A percentile compares a stretch with the other conserved stretches of the same genome.
These are phyloP conservation scores for Anoplius nigerrimus DNA, from an alignment of 2,888 invertebrate genomes.

Conservation along the genomic window DNA sequence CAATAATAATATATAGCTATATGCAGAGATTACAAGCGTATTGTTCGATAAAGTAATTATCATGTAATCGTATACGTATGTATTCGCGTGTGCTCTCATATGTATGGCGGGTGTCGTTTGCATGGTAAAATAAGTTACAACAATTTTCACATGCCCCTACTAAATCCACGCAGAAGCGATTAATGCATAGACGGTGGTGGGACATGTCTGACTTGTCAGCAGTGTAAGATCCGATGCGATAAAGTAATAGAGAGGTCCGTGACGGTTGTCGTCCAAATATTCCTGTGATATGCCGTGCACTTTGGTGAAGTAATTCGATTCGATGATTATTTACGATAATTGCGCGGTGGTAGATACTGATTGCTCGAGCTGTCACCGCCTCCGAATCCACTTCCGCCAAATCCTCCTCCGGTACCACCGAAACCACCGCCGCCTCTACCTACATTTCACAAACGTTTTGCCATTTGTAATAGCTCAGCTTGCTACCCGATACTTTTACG, in stretches of 20 bases:
- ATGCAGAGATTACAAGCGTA: conserved; percentile 45
- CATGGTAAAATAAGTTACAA: too few species aligned
- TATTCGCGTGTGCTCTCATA: conserved; percentile 25
- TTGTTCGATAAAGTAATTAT: conserved; percentile 34
- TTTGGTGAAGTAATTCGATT: conserved; percentile 27
- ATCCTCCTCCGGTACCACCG: conserved; percentile 42
- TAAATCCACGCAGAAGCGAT: too few species aligned
- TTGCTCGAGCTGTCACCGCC: conserved; percentile 53
- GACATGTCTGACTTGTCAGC: too few species aligned
- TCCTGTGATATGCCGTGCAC: conserved; percentile 25
- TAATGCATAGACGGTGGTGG: too few species aligned
- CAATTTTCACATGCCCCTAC: too few species aligned
- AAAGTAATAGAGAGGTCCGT: conserved; percentile 50
- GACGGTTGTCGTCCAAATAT: conserved; percentile 46
- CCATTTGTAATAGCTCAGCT: too few species aligned
- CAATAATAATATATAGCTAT: conserved; percentile 37
- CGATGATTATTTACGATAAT: conserved; percentile 67
- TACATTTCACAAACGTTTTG: conserved; percentile 53
- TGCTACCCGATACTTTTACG: too few species aligned
- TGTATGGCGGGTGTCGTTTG: background rate
- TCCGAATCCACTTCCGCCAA: conserved; percentile 39
- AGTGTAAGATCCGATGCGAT: background rate
- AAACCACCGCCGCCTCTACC: conserved; percentile 56
- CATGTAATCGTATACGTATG: conserved; percentile 32
- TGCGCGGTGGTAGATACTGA: conserved; percentile 71